Base-by-base conservation (phyloP, 2,888 invertebrate species). In the Gasteruption jaculator region DNA sequence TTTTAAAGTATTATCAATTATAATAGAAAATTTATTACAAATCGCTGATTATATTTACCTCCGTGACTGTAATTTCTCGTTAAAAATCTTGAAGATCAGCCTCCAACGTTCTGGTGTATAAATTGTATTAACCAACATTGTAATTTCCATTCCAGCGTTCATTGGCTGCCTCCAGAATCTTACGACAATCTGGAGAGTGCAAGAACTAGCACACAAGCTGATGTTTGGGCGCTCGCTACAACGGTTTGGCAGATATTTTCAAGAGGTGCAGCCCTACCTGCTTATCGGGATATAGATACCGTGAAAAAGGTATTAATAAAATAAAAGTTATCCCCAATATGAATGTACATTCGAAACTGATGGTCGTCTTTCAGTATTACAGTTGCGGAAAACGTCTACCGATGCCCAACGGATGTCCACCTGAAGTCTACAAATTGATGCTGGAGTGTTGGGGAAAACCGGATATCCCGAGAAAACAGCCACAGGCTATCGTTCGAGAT, bases 201-300 rank as follows among this genome's bases (percentile, higher is more conserved):
- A 10, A 81, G 80, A 63, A 73, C 75, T 7, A 85, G 83, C 14
- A 76, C 79, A 0, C 76, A 81, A 38, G 86, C 89, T 8, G 94
- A 94, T 61, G 82, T 92, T 15, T 95, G 91, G 90, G 91, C 94
- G 4, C 85, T 89, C 63, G 91, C 88, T 0, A 94, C 93, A 3
- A 92, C 92, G 0, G 68, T 93, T 12, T 94, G 92, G 90, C 90
- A 94, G 71, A 86, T 94, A 54, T 94, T 93, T 72, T 84, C 86
- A 0, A 83, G 80, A 54, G 93, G 92, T 1, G 76, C 63, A 11
- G 57, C 66, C 31, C 74, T 78, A 29, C 63, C 65, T 4, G 48
- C 53, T 4, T 58, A 65, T 38, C 52, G 54, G 30, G 62, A 71
- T 31, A 42, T 61, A 24, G 57, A 64, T 24, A 52, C 58, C n/a